Base-by-base conservation (phyloP, 92 coral and sea anemone genomes). In the Anthopleura xanthogrammica region DNA sequence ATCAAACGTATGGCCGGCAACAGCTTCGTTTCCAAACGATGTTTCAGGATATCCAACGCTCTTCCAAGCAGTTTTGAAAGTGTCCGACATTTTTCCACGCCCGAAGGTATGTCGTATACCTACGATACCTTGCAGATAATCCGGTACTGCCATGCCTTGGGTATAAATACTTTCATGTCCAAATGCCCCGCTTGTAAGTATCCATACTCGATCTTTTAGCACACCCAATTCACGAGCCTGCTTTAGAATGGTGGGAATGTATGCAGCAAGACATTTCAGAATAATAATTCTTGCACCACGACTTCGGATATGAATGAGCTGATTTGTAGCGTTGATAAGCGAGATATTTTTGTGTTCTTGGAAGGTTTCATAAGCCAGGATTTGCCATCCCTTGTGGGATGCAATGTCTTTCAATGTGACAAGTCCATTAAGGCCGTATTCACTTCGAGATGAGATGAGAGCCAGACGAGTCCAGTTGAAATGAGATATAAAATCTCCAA, bases 401-500 rank as follows among this genome's bases (percentile, higher is more conserved):
- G 97, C 97, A 73, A 91, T 91, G 75, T 93, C 97, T 62, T 87
- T 91, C 57, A 93, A 89, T 12, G 91, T 85, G 60, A 89, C 93
- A 60, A 93, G 73, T 4, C 97, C 93, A 56, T 91, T 89, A 4
- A 93, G 84, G 52, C 97, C 95, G 46, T 85, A 95, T 58, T 91
- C 97, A 76, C 89, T 86, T 42, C 97, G 83, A 54, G 97, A 93
- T 58, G 97, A 87, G 57, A 95, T 85, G 22, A 95, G 75, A 13
- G 97, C 95, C 56, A 95, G 50, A 40, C 97, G 92, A 12, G 92
- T 87, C 98, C 97, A 95, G 76, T 86, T 91, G 54, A 93, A 93
- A 74, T 93, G 84, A 19, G 89, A 65, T 39, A 93, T 86, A 85
- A 95, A 79, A 76, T 93, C 97, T 5, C 88, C 94, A 43, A 93